Evolutionary conservation across 2,888 invertebrate genomes (phyloP).

Genomic region (Masnerella sp.): DNA sequence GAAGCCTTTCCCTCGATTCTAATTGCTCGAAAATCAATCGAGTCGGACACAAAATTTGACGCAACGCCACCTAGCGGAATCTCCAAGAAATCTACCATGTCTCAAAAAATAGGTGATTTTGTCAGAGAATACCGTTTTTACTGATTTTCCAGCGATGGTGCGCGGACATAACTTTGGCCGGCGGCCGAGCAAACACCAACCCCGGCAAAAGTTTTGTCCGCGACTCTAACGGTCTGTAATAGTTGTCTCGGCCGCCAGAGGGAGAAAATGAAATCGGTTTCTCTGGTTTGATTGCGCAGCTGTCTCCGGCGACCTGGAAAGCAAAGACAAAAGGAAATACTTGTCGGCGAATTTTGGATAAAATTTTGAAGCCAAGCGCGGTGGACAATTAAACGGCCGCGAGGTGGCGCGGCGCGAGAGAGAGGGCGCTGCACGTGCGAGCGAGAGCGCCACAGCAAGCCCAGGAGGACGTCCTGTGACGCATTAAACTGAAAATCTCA

Average conservation of each 20-base stretch:
- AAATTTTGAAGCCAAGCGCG: slow-evolving; percentile 11
- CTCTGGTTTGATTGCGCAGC: slow-evolving; percentile 62
- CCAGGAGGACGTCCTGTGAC: slow-evolving; percentile 73
- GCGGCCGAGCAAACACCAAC: slow-evolving; percentile 64
- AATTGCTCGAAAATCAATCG: no score
- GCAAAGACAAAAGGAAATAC: no score
- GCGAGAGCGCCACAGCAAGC: slow-evolving; percentile 66
- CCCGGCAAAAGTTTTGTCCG: slow-evolving; percentile 62
- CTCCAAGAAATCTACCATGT: neutral
- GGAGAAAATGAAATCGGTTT: slow-evolving; percentile 63
- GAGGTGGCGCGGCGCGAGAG: slow-evolving; percentile 35
- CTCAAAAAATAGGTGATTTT: neutral
- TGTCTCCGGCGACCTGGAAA: no score
- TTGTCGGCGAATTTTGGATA: slow-evolving; percentile 4
- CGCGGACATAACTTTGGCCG: slow-evolving; percentile 55
- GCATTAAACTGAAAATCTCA: slow-evolving; percentile 75
- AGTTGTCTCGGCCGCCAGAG: neutral
- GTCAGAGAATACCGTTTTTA: no score
- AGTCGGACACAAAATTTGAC: neutral
- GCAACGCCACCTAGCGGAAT: neutral
- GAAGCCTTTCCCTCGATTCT: slow-evolving; percentile 21
- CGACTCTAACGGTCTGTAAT: slow-evolving; percentile 16
- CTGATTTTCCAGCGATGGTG: no score
- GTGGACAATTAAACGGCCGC: slow-evolving; percentile 18
- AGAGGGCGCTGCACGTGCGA: slow-evolving; percentile 37